Percentiles rank a stretch among this genome's conserved stretches.
Conservation (phyloP, 2,113 vertebrate species). For the Gopherus flavomarginatus region DNA sequence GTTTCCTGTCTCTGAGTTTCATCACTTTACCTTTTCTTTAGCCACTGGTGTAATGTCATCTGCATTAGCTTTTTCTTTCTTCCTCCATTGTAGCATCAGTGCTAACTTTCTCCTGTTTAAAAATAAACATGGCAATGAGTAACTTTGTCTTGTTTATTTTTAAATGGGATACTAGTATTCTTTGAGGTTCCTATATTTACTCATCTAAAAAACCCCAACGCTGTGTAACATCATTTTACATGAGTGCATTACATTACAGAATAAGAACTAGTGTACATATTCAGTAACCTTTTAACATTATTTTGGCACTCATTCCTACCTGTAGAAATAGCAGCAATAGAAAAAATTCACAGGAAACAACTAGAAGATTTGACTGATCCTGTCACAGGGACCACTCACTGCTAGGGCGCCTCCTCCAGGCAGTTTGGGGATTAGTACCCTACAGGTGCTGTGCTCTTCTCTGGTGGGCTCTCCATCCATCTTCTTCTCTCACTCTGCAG, state of each 20-base stretch:
- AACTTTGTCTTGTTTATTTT: neutral
- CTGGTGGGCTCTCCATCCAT: too few relatives aligned
- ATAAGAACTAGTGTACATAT: neutral
- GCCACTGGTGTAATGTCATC: neutral
- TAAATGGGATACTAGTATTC: neutral
- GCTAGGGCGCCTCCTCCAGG: too few relatives aligned
- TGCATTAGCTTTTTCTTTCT: neutral
- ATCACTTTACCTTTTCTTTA: slow-evolving; percentile 4
- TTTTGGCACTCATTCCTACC: neutral
- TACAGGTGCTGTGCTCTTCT: too few relatives aligned
- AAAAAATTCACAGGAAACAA: neutral
- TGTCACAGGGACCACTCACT: neutral
- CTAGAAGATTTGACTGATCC: neutral
- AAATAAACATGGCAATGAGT: too few relatives aligned
- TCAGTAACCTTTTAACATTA: neutral
- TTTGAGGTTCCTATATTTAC: neutral
- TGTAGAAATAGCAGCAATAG: slow-evolving; percentile 3
- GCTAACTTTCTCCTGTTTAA: neutral
- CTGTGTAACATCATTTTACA: slow-evolving; percentile 15
- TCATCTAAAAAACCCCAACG: neutral
- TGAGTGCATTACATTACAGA: neutral
- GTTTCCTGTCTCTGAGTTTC: neutral
- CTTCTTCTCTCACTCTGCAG: neutral
- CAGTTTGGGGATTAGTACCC: too few relatives aligned
- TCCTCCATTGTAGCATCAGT: slow-evolving; percentile 6